phyloP scores from a whole-genome alignment of 1,140 invertebrate genomes.

The Drosophila elegans region DNA sequence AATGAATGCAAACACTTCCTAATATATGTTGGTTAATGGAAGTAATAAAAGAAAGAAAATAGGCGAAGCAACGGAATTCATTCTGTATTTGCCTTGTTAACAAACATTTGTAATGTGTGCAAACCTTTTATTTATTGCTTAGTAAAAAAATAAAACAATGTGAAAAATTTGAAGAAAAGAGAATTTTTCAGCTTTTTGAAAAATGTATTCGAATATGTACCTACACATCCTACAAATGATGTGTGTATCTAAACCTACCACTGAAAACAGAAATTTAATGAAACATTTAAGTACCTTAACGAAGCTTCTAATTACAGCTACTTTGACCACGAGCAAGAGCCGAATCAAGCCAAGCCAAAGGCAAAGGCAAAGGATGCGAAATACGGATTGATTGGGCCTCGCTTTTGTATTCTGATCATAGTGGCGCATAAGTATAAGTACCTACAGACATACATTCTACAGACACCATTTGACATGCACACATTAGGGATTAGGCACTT shows the following conservation, averaged over 20 bases:
- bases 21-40: slow-evolving; percentile 21
- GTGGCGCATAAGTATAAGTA: slow-evolving; percentile 69
- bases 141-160: neutral
- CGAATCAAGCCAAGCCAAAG: slow-evolving; percentile 9
- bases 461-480: slow-evolving; percentile 30
- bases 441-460: slow-evolving; percentile 47
- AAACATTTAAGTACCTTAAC: slow-evolving; percentile 78
- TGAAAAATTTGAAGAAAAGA: neutral
- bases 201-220: slow-evolving; percentile 68
- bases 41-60: slow-evolving; percentile 4
- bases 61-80: slow-evolving; percentile 28
- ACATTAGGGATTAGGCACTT: slow-evolving; percentile 35
- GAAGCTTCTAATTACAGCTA: slow-evolving; percentile 64
- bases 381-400: slow-evolving; percentile 8
- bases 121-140: slow-evolving; percentile 25
- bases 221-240: slow-evolving; percentile 47
- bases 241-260: slow-evolving; percentile 69
- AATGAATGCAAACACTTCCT: slow-evolving; percentile 25
- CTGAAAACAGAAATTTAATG: slow-evolving; percentile 70
- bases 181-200: slow-evolving; percentile 39
- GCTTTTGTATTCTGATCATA: slow-evolving; percentile 55
- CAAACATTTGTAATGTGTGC: slow-evolving; percentile 39
- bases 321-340: slow-evolving; percentile 40
- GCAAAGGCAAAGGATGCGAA: neutral
- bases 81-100: slow-evolving; percentile 38